These are phyloP conservation scores for Pristiophorus japonicus DNA, from an alignment of 2,113 vertebrate species.

Conservation along the genomic window DNA sequence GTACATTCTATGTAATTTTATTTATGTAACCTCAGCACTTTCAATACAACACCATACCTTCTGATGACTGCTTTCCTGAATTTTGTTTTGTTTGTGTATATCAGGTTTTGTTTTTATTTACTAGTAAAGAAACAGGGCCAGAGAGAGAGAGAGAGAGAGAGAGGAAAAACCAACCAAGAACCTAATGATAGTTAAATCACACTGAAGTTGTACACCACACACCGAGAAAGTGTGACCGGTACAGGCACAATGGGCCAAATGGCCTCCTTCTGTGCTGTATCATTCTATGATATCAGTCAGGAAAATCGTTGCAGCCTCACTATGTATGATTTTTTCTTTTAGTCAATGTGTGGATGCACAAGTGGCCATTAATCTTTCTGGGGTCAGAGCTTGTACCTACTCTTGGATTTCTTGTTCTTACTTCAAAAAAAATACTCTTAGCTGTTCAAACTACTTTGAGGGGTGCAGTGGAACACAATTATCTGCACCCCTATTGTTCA, in stretches of 20 bases:
- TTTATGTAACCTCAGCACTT: background rate
- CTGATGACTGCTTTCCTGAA: background rate
- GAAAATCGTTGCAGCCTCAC: background rate
- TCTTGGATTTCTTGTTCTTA: background rate
- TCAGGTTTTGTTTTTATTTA: background rate
- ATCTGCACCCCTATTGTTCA: background rate
- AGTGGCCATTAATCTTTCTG: background rate
- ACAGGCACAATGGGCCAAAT: background rate
- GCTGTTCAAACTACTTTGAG: background rate
- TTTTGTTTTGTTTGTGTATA: background rate
- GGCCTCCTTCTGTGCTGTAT: background rate
- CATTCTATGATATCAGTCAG: background rate
- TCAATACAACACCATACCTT: background rate
- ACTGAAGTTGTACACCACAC: background rate
- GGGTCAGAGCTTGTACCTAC: background rate
- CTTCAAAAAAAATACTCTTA: background rate
- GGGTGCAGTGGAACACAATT: background rate
- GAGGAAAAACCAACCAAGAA: background rate
- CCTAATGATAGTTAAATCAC: background rate
- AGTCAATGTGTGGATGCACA: background rate
- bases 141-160: background rate
- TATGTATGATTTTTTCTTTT: background rate
- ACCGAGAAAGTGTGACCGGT: background rate
- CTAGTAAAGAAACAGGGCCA: background rate
- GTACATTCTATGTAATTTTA: no score